Evolutionary conservation across 37 sponge, comb jelly and placozoan genomes (phyloP).

Genomic region (Agelas oroides): DNA sequence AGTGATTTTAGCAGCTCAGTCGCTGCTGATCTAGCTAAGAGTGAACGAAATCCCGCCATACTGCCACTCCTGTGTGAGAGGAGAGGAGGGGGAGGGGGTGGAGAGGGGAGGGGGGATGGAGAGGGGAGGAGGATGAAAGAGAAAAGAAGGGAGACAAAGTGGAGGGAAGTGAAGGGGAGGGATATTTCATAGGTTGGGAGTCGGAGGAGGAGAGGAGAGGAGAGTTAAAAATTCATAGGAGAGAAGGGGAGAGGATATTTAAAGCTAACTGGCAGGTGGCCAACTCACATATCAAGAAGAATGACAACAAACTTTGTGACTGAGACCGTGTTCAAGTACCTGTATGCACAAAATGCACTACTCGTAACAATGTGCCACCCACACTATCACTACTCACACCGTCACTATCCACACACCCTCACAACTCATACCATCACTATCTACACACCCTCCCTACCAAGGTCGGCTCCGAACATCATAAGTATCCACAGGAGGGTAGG

Average conservation of each 20-base stretch:
- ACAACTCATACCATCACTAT: background rate
- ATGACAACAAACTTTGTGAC: slow-evolving; percentile 37
- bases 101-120: background rate
- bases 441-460: slow-evolving; percentile 21
- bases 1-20: slow-evolving; percentile 38
- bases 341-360: background rate
- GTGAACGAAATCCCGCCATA: slow-evolving; percentile 31
- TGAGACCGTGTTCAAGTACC: slow-evolving; percentile 38
- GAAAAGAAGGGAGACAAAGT: too few species aligned
- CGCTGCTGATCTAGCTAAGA: slow-evolving; percentile 25
- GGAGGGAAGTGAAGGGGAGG: too few species aligned
- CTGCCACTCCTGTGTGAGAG: slow-evolving; percentile 53
- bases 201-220: background rate
- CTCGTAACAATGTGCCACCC: background rate
- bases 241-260: too few species aligned
- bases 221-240: background rate
- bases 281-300: slow-evolving; percentile 43
- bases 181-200: too few species aligned
- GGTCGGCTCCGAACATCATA: slow-evolving; percentile 43
- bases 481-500: slow-evolving; percentile 29
- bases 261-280: too few species aligned
- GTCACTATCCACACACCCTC: background rate
- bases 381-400: too few species aligned
- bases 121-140: background rate
- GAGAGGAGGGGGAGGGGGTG: background rate